Evolutionary conservation across 1,140 invertebrate genomes (phyloP).

Genomic region (Eupeodes corollae): DNA sequence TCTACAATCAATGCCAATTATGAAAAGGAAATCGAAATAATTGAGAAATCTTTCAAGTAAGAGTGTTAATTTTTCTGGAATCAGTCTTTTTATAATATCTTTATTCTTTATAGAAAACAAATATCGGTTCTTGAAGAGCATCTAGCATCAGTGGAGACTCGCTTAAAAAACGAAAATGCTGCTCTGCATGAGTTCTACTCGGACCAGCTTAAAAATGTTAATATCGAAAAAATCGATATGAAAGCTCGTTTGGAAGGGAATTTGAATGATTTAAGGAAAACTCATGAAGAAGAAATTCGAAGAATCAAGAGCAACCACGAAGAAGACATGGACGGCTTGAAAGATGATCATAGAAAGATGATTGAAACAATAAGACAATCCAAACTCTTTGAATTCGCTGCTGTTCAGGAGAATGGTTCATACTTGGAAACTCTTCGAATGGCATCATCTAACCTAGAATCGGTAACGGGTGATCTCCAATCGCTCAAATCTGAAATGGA

Average conservation of each 20-base stretch:
- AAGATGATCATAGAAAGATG: slow-evolving; percentile 30
- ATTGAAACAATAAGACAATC: slow-evolving; percentile 38
- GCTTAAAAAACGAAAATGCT: slow-evolving; percentile 35
- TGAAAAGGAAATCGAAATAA: slow-evolving; percentile 41
- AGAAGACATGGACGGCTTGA: slow-evolving; percentile 31
- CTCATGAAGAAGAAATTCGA: slow-evolving; percentile 36
- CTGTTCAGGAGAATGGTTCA: slow-evolving; percentile 33
- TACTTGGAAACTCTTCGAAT: slow-evolving; percentile 37
- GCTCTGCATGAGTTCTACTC: slow-evolving; percentile 24
- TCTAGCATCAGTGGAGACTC: slow-evolving; percentile 33
- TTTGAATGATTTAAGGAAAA: slow-evolving; percentile 26
- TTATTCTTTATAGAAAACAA: slow-evolving; percentile 35
- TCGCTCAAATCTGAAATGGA: slow-evolving; percentile 28
- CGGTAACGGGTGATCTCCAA: slow-evolving; percentile 15
- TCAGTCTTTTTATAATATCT: neutral
- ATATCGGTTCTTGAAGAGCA: slow-evolving; percentile 38
- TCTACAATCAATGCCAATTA: slow-evolving; percentile 33
- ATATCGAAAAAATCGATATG: slow-evolving; percentile 25
- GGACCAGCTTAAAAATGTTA: slow-evolving; percentile 26
- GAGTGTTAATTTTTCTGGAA: no score
- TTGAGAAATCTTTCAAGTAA: slow-evolving; percentile 42
- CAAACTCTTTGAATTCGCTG: slow-evolving; percentile 32
- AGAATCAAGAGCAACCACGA: slow-evolving; percentile 34
- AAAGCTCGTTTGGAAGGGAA: slow-evolving; percentile 34
- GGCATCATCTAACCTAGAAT: slow-evolving; percentile 34